Conservation (phyloP, 2,113 vertebrate species). For the Ctenomys sociabilis region DNA sequence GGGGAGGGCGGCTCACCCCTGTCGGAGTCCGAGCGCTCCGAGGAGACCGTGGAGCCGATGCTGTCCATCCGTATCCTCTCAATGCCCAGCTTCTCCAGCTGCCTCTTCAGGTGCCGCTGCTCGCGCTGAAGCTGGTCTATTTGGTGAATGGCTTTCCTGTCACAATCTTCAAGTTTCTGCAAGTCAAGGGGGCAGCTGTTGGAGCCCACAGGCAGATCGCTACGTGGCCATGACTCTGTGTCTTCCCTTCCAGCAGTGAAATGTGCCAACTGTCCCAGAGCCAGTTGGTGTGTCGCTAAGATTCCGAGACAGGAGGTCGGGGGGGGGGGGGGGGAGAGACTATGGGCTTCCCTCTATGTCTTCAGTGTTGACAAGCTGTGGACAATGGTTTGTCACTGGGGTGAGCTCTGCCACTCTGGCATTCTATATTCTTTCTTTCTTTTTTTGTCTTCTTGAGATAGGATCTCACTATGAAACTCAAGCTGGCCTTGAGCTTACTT, state of each 20-base stretch:
- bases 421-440: not conserved
- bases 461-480: no score
- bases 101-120: slow-evolving; percentile 93
- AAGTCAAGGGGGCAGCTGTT: slow-evolving; percentile 52
- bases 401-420: not conserved
- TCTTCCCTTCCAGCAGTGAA: not conserved
- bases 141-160: slow-evolving; percentile 93
- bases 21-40: slow-evolving; percentile 94
- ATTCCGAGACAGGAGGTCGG: not conserved
- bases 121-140: slow-evolving; percentile 95
- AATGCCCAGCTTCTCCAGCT: slow-evolving; percentile 95
- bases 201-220: not conserved
- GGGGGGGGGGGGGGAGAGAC: not conserved
- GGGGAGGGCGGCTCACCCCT: slow-evolving; percentile 87
- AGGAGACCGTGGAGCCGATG: slow-evolving; percentile 90
- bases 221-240: not conserved
- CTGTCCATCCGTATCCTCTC: slow-evolving; percentile 95
- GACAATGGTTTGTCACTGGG: not conserved
- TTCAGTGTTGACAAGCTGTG: not conserved
- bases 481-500: no score
- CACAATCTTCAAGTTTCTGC: slow-evolving; percentile 95
- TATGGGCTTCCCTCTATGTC: not conserved
- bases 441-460: no score
- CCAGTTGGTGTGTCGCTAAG: not conserved
- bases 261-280: not conserved